Evolutionary conservation across 1,140 invertebrate species (phyloP), one percentile per base, ranked within the genome.

Genomic region (Achatina immaculata): DNA sequence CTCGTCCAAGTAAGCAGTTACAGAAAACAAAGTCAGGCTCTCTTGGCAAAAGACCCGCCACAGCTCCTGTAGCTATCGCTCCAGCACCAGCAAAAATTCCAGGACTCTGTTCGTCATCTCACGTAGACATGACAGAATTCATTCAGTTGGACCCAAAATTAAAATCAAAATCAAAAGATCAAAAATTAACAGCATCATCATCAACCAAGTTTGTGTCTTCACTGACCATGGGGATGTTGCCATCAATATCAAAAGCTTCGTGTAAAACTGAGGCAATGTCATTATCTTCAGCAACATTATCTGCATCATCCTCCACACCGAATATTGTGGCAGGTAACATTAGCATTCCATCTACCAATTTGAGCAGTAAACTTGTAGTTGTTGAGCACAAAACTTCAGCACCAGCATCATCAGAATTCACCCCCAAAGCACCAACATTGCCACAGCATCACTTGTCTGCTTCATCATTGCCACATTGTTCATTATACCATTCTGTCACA

Each of bases 21-120:
- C 42, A 34, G 0, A 69, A n/a, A 43, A 19, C 68, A 1, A 74
- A 74, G n/a, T n/a, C 28, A 3, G 34, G 72, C 31, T 21, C 19
- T 31, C 42, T 80, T 16, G 78, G 78, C 21, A 80, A 80, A 66
- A 21, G 78, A 58, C 66, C 42, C 3, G 78, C 78, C 19, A 72
- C n/a, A 43, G 55, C 31, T 24, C 78, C 78, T 14, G 34, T 80
- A 1, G 42, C 28, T 11, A 71, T 80, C 6, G 78, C 78, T 2
- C 78, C 78, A 36, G 78, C 68, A 40, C 78, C 78, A 31, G 65
- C 78, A 11, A 80, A 80, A 48, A 66, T 68, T 11, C 40, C 65
- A 38, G 40, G 62, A 45, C 36, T 55, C 7, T 28, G 7, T 3
- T 68, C 28, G 3, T 34, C 74, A 19, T 31, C 65, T 21, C 0